Evolutionary conservation across 1,140 invertebrate genomes (phyloP), one percentile per base, ranked within the genome.

Genomic region (Procambarus virginalis): DNA sequence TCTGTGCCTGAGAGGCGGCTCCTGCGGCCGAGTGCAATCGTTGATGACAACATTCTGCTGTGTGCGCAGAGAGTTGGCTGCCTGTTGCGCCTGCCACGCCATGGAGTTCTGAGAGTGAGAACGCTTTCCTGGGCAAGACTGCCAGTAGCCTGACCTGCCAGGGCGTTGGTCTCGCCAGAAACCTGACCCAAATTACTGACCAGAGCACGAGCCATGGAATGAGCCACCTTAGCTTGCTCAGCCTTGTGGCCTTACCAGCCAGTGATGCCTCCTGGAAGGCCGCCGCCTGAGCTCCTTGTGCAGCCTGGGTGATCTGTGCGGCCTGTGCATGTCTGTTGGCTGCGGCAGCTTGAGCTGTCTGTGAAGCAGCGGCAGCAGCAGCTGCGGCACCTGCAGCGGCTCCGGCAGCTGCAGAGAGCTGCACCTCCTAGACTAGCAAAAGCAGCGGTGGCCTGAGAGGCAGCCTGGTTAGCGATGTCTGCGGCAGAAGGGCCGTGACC

Each of bases 321-420:
- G 68, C 68, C n/a, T 73, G 68, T 34, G 68, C 68, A 10, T 73
- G 68, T 34, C 68, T 73, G 68, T 73, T 73, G 22, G 68, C 68
- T 73, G 68, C 68, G 68, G 68, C 68, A 73, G 68, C 68, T 22
- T 73, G 68, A 22, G 68, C 68, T 73, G 68, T 73, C 68, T 73
- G 68, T 73, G 68, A 22, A n/a, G 68, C 68, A 73, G 68, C 68
- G 22, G 68, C 68, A 34, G 68, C 20, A 73, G 68, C 68, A 73
- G 68, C 68, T 73, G 68, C 68, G n/a, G 68, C 68, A 34, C 68
- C 68, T 73, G 68, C n/a, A 3, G 68, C 68, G n/a, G 68, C 68
- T 73, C 68, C 68, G 22, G 68, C 68, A 9, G 68, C 68, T 73
- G 68, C 68, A 34, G 68, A 22, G 68, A 73, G 68, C 68, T 73